phyloP scores from a whole-genome alignment of 1,140 invertebrate species.

The Drosophila albomicans region DNA sequence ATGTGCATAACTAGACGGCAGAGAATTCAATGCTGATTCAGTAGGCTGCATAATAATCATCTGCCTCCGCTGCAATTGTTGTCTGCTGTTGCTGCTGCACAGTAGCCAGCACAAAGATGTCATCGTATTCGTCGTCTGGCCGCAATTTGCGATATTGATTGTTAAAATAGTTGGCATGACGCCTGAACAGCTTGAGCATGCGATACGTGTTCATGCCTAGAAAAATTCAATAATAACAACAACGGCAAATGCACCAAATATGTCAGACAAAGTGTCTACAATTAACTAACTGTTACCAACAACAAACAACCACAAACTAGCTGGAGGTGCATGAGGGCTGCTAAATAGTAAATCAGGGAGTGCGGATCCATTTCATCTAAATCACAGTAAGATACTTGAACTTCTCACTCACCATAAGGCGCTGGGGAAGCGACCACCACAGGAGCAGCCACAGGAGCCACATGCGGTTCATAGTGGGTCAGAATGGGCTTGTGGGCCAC shows the following conservation, averaged over 20 bases:
- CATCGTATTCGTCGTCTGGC: conserved; percentile 74
- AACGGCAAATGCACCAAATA: neutral
- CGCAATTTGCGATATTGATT: conserved; percentile 84
- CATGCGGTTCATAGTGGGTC: conserved; percentile 70
- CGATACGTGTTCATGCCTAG: conserved; percentile 84
- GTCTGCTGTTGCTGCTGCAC: conserved; percentile 1
- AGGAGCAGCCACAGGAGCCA: conserved; percentile 66
- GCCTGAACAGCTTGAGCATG: conserved; percentile 82
- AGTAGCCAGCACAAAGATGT: conserved; percentile 25
- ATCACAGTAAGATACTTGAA: neutral
- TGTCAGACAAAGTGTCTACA: conserved; percentile 7
- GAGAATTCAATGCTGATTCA: conserved; percentile 35
- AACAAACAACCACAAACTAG: conserved; percentile 27
- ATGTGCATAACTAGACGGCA: conserved; percentile 22
- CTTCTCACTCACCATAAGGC: conserved; percentile 84
- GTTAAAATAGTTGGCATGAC: conserved; percentile 81
- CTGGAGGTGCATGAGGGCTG: conserved; percentile 40
- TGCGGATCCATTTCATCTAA: conserved; percentile 9
- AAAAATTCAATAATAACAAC: conserved; percentile 65
- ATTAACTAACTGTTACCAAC: conserved; percentile 25
- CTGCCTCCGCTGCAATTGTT: conserved; percentile 19
- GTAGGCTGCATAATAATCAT: conserved; percentile 53
- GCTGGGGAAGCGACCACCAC: conserved; percentile 81
- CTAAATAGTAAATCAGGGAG: conserved; percentile 14
- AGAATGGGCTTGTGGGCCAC: conserved; percentile 75